These are phyloP conservation scores for Drosophila sechellia DNA, from an alignment of 1,140 invertebrate species.

Conservation along the genomic window DNA sequence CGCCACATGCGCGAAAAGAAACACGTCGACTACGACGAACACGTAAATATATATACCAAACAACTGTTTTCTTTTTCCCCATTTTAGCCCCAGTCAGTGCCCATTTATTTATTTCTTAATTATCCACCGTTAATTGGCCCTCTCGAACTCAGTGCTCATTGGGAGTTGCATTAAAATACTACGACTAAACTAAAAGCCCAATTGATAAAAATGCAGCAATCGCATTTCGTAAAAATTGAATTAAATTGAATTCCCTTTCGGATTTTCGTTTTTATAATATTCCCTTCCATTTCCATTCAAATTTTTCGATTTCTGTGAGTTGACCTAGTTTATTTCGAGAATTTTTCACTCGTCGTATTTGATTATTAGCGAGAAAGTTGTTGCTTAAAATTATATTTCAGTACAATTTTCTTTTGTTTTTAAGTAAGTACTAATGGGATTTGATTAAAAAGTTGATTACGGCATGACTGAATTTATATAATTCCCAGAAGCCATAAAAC, in stretches of 20 bases:
- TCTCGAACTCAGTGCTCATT: constrained; percentile 11
- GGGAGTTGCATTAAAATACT: constrained; percentile 21
- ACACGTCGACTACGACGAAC: constrained; percentile 37
- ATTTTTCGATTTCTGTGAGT: constrained; percentile 7
- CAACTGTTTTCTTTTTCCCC: constrained; percentile 67
- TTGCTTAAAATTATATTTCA: too few species aligned
- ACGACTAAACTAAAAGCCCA: background rate
- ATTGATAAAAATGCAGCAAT: constrained; percentile 6
- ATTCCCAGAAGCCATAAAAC: too few species aligned
- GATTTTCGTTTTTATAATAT: constrained; percentile 3
- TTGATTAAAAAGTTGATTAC: too few species aligned
- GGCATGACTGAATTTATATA: too few species aligned
- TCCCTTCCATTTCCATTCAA: background rate
- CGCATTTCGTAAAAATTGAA: constrained; percentile 1
- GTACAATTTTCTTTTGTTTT: too few species aligned
- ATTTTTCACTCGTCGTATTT: too few species aligned
- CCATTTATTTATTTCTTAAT: constrained; percentile 2
- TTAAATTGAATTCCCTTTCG: constrained; percentile 19
- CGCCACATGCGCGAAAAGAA: constrained; percentile 49
- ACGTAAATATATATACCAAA: constrained; percentile 60
- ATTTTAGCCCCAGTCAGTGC: background rate
- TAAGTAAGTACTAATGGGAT: too few species aligned
- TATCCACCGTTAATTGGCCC: background rate
- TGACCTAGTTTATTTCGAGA: constrained; percentile 43
- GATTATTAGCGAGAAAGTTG: too few species aligned